phyloP scores from a whole-genome alignment of 2,888 invertebrate species.

The Drosophila meridiana region DNA sequence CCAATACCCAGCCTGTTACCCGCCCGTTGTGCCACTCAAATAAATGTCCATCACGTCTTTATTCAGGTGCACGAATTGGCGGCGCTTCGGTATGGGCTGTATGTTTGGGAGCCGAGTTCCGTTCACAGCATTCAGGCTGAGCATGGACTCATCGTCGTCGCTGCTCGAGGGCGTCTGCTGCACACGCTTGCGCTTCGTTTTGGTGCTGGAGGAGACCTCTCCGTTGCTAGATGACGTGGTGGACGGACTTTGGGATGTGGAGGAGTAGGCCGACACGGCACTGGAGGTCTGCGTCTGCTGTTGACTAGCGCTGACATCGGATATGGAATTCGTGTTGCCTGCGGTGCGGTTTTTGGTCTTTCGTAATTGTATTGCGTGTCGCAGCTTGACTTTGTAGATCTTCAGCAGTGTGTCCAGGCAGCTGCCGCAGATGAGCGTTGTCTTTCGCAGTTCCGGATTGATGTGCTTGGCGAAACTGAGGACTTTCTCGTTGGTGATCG shows the following conservation, averaged over 20 bases:
- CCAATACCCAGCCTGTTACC: slow-evolving; percentile 27
- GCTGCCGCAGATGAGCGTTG: slow-evolving; percentile 47
- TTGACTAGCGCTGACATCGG: slow-evolving; percentile 49
- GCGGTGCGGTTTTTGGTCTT: background rate
- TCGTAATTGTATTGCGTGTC: slow-evolving; percentile 19
- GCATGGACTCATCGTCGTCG: slow-evolving; percentile 33
- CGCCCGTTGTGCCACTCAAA: slow-evolving; percentile 55
- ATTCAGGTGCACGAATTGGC: slow-evolving; percentile 46
- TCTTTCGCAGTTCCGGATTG: slow-evolving; percentile 39
- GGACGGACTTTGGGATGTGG: background rate
- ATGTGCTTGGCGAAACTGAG: slow-evolving; percentile 49
- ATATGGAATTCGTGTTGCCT: slow-evolving; percentile 40
- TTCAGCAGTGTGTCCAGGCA: slow-evolving; percentile 47
- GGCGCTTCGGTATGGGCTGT: slow-evolving; percentile 61
- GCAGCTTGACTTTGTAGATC: slow-evolving; percentile 46
- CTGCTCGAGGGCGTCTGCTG: background rate
- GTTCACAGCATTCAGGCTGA: slow-evolving; percentile 69
- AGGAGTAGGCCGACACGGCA: slow-evolving; percentile 1
- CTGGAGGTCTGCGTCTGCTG: background rate
- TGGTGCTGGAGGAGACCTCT: background rate
- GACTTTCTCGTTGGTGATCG: slow-evolving; percentile 38
- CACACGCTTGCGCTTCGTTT: slow-evolving; percentile 31
- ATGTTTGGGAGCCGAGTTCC: slow-evolving; percentile 69
- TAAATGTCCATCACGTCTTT: slow-evolving; percentile 62
- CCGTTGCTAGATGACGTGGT: slow-evolving; percentile 14